Base-by-base conservation (phyloP, 2,888 invertebrate species). In the Dioctria linearis region DNA sequence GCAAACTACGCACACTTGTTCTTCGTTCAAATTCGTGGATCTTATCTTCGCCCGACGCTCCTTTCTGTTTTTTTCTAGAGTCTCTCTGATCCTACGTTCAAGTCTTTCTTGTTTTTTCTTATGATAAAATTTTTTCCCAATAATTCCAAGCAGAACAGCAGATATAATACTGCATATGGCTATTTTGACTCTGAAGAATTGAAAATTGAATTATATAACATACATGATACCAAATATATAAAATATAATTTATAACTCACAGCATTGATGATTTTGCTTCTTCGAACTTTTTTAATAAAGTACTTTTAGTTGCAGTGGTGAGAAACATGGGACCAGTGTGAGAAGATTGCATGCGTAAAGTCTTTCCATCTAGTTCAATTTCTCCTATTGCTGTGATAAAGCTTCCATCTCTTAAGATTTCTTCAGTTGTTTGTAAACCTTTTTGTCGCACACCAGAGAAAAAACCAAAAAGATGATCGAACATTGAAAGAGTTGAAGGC, bases 391-490 rank as follows among this genome's bases (percentile, higher is more conserved):
- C 92, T 0, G 96, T 95, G 65, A 97, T 91, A 83, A 94, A 92
- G 71, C 95, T 93, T 13, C 95, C 96, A 85, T 95, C 94, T 0
- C 95, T 90, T 4, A 97, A 90, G 92, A 97, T 94, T 88, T 94
- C 94, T 87, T 97, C 97, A 69, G 95, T 96, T 5, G 95, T 94
- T 88, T 97, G 96, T 39, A 96, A 90, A 0, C 97, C 97, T 82
- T 95, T 92, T 86, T 95, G 95, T 0, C 95, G 91, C 25, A 96
- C 93, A 25, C 96, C 96, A 84, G 94, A 93, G 86, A 97, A 93
- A 87, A 96, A 95, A 3, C 96, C 96, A 92, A 96, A 94, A 39
- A 96, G 91, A 85, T 95, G 94, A 88, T 96, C 95, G 82, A 95
- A 92, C 63, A 96, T 91, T 6, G 93, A 93, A 3, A 94, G 92